Base-by-base conservation (phyloP, 2,113 vertebrate species). In the Aix galericulata region DNA sequence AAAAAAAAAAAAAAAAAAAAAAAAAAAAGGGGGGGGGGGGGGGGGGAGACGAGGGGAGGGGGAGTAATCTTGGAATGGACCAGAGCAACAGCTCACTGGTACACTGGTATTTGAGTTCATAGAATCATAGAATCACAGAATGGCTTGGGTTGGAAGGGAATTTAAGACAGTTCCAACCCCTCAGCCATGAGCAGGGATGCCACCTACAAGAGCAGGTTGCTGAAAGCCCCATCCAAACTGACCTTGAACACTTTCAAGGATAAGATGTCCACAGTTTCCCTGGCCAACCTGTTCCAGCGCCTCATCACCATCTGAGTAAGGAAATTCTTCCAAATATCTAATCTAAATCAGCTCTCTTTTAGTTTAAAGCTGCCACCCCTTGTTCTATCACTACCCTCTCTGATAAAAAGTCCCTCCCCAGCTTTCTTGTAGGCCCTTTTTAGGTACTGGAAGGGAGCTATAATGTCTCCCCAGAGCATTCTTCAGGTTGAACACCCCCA, bases 31-130 rank as follows among this genome's bases (percentile, higher is more conserved):
- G 17, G 44, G 44, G 46, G 18, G 8, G 9, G 9, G 8, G 17
- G 18, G 17, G 2, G 20, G 17, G 46, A 18, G 4, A 20, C 9
- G 8, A 18, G 18, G 2, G 8, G 4, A 9, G 8, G 8, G 17
- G 2, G 5, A 80, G 5, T 50, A 9, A 8, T 23, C 34, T 55
- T 80, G 40, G 38, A 91, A 86, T 5, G 2, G 14, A 31, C 36
- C 63, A n/a, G 31, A 74, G 50, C 71, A 83, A 58, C 8, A 71
- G 3, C 22, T 68, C 1, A 0, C 11, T 26, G 25, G 5, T 18
- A 23, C 1, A 0, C 11, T 26, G 25, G 5, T 18, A 23, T 52
- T 69, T 67, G 27, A n/a, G 17, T 62, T 79, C 31, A 25, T 17
- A 38, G 60, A 63, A 63, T 38, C 60, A 63, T 26, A 26, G 60